Percentiles rank a stretch among this genome's conserved stretches.
Conservation (phyloP, 2,888 invertebrate genomes). For the Lasioglossum oenotherae region DNA sequence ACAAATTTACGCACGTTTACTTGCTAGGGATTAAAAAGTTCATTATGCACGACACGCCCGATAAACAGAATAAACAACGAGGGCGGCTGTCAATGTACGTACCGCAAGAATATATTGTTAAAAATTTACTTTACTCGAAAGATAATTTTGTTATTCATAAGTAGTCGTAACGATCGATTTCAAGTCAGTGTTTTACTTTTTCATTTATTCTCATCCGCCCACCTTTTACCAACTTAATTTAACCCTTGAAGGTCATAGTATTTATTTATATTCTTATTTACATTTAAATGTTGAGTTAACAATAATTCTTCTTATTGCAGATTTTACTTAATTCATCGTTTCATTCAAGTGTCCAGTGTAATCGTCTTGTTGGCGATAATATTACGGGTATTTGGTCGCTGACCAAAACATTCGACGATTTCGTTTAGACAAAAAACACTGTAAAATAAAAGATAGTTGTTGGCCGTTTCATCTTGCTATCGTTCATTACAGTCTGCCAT, state of each 20-base stretch:
- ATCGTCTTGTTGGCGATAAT: constrained; percentile 86
- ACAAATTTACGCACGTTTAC: constrained; percentile 91
- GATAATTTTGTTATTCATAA: not conserved
- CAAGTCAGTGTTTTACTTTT: not conserved
- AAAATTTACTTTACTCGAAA: not conserved
- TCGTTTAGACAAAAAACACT: not conserved
- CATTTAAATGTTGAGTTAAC: not conserved
- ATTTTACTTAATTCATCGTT: constrained; percentile 89
- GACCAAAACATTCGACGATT: constrained; percentile 72
- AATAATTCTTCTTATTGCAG: constrained; percentile 84
- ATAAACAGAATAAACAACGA: constrained; percentile 88
- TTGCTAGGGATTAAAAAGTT: constrained; percentile 93
- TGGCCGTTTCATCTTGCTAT: not conserved
- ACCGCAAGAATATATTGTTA: not conserved
- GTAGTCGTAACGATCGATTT: not conserved
- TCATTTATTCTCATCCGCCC: not conserved
- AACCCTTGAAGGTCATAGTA: too few species aligned
- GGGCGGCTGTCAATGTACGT: constrained; percentile 88
- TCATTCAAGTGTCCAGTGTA: constrained; percentile 87
- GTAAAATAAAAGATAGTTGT: not conserved
- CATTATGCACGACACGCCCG: constrained; percentile 91
- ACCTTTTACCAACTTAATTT: not conserved
- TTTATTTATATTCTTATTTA: too few species aligned
- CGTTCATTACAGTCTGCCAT: not conserved
- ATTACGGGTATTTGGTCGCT: constrained; percentile 71